Percentiles rank a stretch among this genome's conserved stretches.
Evolutionary conservation across 2,797 vertebrate species (phyloP).

Genomic region (Phoebastria nigripes): DNA sequence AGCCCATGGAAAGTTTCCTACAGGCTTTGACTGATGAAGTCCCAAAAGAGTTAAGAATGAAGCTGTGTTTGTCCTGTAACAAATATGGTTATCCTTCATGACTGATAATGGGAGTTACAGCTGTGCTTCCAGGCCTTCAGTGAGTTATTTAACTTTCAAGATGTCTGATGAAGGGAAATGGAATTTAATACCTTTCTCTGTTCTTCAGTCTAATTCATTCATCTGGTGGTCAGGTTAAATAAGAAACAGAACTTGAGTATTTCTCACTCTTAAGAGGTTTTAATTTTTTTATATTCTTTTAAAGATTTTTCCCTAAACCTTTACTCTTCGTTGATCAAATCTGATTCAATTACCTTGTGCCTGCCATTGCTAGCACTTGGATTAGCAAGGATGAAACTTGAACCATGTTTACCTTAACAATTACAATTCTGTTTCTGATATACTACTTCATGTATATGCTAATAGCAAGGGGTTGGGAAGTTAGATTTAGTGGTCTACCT

Average conservation of each 20-base stretch:
- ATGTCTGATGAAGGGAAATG: background rate
- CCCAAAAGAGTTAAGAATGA: background rate
- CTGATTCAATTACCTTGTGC: background rate
- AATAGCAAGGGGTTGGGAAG: background rate
- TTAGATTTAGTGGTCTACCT: background rate
- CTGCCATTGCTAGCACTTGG: background rate
- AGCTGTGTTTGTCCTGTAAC: conserved; percentile 29
- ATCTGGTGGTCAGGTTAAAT: background rate
- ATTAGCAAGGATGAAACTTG: background rate
- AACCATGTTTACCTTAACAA: background rate
- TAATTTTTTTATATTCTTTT: background rate
- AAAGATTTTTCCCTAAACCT: background rate
- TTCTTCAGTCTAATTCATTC: background rate
- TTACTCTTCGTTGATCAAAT: background rate
- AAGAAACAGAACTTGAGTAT: background rate
- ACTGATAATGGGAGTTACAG: background rate
- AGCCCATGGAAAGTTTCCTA: background rate
- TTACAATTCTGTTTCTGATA: background rate
- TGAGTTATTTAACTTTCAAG: background rate
- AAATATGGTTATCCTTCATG: background rate
- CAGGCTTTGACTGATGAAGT: background rate
- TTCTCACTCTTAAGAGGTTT: background rate
- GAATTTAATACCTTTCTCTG: conserved; percentile 8
- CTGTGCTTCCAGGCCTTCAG: background rate
- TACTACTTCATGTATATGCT: background rate